Percentiles rank a stretch among this genome's conserved stretches.
Conservation (phyloP, 2,797 vertebrate species). For the Threskiornis aethiopicus region DNA sequence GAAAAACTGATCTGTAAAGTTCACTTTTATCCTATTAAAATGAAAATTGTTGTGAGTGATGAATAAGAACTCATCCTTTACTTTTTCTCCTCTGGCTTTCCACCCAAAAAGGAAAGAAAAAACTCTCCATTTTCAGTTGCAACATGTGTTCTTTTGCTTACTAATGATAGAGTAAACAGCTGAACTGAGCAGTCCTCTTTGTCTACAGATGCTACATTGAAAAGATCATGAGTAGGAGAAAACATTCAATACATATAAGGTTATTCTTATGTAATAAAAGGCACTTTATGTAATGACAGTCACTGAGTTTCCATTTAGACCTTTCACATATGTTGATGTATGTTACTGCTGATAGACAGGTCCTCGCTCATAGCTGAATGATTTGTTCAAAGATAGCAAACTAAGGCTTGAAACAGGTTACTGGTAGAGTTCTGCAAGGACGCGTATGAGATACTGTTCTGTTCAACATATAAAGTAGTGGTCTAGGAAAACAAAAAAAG, state of each 20-base stretch:
- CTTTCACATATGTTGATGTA: background rate
- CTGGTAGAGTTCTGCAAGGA: background rate
- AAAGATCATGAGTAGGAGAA: background rate
- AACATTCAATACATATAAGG: background rate
- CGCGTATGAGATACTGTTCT: background rate
- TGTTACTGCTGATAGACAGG: background rate
- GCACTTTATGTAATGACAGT: background rate
- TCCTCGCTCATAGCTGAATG: background rate
- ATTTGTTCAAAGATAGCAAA: background rate
- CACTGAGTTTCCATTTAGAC: background rate
- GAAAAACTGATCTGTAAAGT: constrained; percentile 15
- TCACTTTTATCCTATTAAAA: constrained; percentile 26
- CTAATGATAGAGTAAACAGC: background rate
- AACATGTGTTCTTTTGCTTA: background rate
- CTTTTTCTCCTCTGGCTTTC: background rate
- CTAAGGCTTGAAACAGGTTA: fast-evolving
- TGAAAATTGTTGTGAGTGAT: background rate
- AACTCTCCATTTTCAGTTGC: background rate
- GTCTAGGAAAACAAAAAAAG: background rate
- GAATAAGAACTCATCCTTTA: constrained; percentile 18
- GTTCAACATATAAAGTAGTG: background rate
- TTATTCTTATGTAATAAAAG: background rate
- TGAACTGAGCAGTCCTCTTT: background rate
- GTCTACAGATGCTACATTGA: background rate
- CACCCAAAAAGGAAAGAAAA: background rate